Conservation (phyloP, 2,113 vertebrate genomes). For the Chaetodon trifascialis region DNA sequence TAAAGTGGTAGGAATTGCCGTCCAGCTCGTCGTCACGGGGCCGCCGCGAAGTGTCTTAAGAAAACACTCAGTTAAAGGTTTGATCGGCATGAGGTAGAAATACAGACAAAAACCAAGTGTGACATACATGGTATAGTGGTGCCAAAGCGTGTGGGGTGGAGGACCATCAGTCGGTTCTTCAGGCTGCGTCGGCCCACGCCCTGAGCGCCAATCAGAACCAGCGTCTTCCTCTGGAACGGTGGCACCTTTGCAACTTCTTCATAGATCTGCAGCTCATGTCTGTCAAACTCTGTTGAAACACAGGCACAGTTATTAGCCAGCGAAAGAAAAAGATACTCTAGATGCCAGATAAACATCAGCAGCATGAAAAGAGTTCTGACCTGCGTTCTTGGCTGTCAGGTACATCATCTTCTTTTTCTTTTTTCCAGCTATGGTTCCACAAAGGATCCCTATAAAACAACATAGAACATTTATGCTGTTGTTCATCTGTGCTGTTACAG, state of each 20-base stretch:
- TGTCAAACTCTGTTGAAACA: conserved; percentile 91
- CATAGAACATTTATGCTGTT: background rate
- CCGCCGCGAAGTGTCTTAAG: conserved; percentile 93
- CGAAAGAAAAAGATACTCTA: background rate
- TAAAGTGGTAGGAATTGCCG: conserved; percentile 94
- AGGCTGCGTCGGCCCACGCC: conserved; percentile 97
- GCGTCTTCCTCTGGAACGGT: conserved; percentile 96
- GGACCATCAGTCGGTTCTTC: conserved; percentile 95
- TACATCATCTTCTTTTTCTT: conserved; percentile 99
- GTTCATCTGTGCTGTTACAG: conserved; percentile 21
- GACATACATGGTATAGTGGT: conserved; percentile 94
- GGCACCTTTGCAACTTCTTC: conserved; percentile 98
- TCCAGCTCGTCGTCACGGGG: conserved; percentile 94
- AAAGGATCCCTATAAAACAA: conserved; percentile 89
- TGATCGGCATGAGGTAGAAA: background rate
- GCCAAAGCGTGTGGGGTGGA: conserved; percentile 93
- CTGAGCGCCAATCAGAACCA: conserved; percentile 97
- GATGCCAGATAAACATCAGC: background rate
- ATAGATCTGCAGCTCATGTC: conserved; percentile 98
- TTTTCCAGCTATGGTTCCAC: conserved; percentile 94
- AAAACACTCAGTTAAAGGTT: background rate
- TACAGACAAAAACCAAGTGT: background rate
- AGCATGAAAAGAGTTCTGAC: conserved; percentile 73
- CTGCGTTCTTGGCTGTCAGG: conserved; percentile 97
- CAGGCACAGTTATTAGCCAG: conserved; percentile 4